phyloP scores from a whole-genome alignment of 1,140 invertebrate species.

The Zophobas morio region DNA sequence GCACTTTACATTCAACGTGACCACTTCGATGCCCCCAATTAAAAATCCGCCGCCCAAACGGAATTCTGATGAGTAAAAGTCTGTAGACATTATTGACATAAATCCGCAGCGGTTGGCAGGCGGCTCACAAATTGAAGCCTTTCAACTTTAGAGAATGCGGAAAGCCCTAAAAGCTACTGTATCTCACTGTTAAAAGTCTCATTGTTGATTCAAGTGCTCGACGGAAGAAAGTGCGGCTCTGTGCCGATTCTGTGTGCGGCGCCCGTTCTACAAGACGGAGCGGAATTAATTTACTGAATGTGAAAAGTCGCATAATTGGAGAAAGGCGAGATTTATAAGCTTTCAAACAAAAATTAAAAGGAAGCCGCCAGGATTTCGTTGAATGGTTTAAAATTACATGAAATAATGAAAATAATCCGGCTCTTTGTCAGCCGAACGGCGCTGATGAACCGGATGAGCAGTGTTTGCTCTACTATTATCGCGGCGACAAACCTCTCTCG shows the following conservation, averaged over 20 bases:
- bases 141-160: slow-evolving; percentile 38
- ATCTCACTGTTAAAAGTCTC: slow-evolving; percentile 46
- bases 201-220: slow-evolving; percentile 47
- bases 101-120: background rate
- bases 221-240: slow-evolving; percentile 33
- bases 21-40: slow-evolving; percentile 19
- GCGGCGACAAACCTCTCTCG: too few species aligned
- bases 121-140: slow-evolving; percentile 24
- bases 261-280: slow-evolving; percentile 28
- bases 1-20: slow-evolving; percentile 47
- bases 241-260: slow-evolving; percentile 24
- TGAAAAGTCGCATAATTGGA: slow-evolving; percentile 48
- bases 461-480: background rate
- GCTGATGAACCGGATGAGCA: background rate
- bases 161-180: slow-evolving; percentile 42
- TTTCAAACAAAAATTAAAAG: slow-evolving; percentile 46
- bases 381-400: slow-evolving; percentile 33
- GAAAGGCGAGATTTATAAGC: slow-evolving; percentile 48
- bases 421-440: background rate
- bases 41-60: background rate
- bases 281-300: slow-evolving; percentile 47
- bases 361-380: slow-evolving; percentile 35
- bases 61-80: slow-evolving; percentile 5
- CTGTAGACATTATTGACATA: background rate
- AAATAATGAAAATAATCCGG: slow-evolving; percentile 35